Conservation (phyloP, 2,797 vertebrate genomes). For the Acropternis orthonyx region DNA sequence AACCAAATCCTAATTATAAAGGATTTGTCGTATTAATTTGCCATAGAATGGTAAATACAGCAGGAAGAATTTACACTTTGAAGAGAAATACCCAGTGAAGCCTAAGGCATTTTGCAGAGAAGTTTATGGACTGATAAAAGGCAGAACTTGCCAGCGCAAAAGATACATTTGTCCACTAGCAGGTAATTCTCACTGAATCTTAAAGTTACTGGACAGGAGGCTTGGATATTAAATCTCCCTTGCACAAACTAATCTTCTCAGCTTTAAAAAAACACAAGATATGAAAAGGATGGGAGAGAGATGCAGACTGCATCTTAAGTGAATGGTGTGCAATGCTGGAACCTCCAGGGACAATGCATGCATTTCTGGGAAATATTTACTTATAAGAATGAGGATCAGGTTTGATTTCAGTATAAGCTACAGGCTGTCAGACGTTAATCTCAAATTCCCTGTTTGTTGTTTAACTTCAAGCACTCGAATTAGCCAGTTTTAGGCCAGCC, state of each 20-base stretch:
- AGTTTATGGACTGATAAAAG: not conserved
- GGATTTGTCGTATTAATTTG: slow-evolving; percentile 18
- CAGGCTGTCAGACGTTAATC: not conserved
- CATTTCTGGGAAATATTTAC: not conserved
- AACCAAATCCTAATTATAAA: slow-evolving; percentile 24
- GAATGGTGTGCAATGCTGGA: not conserved
- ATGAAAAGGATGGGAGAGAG: not conserved
- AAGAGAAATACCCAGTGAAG: not conserved
- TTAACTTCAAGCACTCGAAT: not conserved
- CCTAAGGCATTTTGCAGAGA: not conserved
- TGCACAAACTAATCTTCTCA: not conserved
- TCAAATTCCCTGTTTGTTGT: not conserved
- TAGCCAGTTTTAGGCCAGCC: not conserved
- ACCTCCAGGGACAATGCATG: not conserved
- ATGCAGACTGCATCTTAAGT: not conserved
- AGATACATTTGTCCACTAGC: not conserved
- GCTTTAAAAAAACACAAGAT: not conserved
- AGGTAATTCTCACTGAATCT: not conserved
- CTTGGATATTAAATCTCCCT: not conserved
- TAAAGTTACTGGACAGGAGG: not conserved
- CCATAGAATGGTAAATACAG: not conserved
- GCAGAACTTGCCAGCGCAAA: not conserved
- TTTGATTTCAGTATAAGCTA: not conserved
- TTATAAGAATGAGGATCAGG: not conserved
- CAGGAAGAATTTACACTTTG: not conserved